These are phyloP conservation scores for Carduelis carduelis DNA, from an alignment of 2,797 vertebrate species.

Conservation along the genomic window DNA sequence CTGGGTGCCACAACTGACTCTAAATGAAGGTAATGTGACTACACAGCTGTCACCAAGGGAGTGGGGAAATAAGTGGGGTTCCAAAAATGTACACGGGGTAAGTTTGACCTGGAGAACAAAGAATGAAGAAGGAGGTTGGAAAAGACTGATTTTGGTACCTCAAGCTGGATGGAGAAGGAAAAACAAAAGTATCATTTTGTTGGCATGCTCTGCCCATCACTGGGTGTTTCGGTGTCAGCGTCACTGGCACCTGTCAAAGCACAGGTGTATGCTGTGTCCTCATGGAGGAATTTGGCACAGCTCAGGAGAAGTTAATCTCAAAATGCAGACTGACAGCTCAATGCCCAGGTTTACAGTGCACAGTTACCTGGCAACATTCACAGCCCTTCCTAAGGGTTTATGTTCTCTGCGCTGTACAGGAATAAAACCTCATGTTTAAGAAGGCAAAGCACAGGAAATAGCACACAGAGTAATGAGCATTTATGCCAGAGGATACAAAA, in stretches of 20 bases:
- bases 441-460: neutral
- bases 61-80: neutral
- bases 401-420: neutral
- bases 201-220: neutral
- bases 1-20: neutral
- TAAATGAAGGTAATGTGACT: conserved; percentile 8
- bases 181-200: neutral
- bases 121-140: neutral
- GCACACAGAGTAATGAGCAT: neutral
- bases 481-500: neutral
- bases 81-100: neutral
- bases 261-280: neutral
- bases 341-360: neutral
- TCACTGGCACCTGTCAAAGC: neutral
- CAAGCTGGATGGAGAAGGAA: neutral
- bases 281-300: neutral
- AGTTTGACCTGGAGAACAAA: neutral
- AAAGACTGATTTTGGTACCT: neutral
- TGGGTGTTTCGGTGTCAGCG: neutral
- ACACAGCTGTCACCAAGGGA: neutral
- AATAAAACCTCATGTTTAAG: neutral
- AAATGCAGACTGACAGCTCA: neutral
- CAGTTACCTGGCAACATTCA: neutral
- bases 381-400: neutral
- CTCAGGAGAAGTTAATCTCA: neutral